Evolutionary conservation across 2,888 invertebrate genomes (phyloP).

Genomic region (Sipunculus nudus): DNA sequence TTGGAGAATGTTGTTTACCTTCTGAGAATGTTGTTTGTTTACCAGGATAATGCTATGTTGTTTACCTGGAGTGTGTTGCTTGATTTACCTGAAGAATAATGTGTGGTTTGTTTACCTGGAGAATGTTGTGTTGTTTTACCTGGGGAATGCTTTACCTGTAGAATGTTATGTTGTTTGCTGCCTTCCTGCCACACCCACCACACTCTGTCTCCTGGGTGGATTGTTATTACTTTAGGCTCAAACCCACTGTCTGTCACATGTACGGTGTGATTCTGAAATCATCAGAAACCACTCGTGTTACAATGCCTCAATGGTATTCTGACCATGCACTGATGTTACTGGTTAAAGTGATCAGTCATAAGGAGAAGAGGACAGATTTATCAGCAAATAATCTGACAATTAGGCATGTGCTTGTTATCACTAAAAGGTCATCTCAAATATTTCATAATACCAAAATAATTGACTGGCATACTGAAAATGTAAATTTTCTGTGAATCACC

Average conservation of each 20-base stretch:
- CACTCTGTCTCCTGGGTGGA: conserved; percentile 63
- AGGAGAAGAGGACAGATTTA: too few species aligned
- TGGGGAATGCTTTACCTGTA: conserved; percentile 52
- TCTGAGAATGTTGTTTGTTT: not conserved
- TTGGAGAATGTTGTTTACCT: not conserved
- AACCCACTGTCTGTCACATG: conserved; percentile 65
- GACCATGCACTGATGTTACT: too few species aligned
- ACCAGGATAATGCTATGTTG: not conserved
- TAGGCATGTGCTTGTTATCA: too few species aligned
- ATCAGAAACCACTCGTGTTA: not conserved
- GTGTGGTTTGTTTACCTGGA: too few species aligned
- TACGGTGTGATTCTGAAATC: conserved; percentile 63
- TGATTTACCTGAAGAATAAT: not conserved
- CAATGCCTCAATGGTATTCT: too few species aligned
- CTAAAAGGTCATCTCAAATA: too few species aligned
- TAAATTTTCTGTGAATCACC: too few species aligned
- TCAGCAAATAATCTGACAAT: too few species aligned
- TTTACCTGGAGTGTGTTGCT: not conserved
- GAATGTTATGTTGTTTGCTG: conserved; percentile 63
- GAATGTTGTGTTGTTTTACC: too few species aligned
- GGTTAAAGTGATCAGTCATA: too few species aligned
- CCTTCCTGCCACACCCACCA: conserved; percentile 67
- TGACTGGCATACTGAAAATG: too few species aligned
- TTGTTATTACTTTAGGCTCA: conserved; percentile 63
- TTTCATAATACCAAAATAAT: too few species aligned